A percentile compares a stretch with the other conserved stretches of the same genome.
Evolutionary conservation across 2,888 invertebrate genomes (phyloP).

Genomic region (Xanthia icteritia): DNA sequence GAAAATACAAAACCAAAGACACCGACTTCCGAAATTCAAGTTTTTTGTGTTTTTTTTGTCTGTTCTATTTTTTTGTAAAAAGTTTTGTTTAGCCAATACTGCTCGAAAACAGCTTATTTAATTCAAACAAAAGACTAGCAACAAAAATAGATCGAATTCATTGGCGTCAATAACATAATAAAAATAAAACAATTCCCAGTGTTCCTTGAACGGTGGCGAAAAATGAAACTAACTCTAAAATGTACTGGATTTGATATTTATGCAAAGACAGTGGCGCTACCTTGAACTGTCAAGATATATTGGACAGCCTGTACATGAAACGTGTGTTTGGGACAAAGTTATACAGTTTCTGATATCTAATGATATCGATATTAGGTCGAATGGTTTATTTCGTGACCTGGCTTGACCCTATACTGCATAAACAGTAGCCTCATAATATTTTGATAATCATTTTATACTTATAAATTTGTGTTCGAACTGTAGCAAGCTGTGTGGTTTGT

Average conservation of each 20-base stretch:
- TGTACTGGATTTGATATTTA: conserved; percentile 7
- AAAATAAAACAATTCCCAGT: conserved; percentile 9
- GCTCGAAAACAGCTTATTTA: not conserved
- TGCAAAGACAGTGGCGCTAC: conserved; percentile 28
- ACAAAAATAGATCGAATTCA: conserved; percentile 40
- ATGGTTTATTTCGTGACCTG: conserved; percentile 49
- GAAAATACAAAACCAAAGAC: too few relatives aligned
- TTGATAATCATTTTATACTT: conserved; percentile 23
- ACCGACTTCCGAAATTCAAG: too few relatives aligned
- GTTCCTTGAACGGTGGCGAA: conserved; percentile 1
- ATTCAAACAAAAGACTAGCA: conserved; percentile 17
- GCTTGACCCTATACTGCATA: conserved; percentile 36
- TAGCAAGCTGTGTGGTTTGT: not conserved
- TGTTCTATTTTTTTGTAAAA: too few relatives aligned
- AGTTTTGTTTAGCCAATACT: not conserved
- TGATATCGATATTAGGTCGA: too few relatives aligned
- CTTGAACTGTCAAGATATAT: not conserved
- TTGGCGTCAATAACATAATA: conserved; percentile 18
- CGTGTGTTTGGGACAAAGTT: conserved; percentile 3
- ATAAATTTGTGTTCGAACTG: not conserved
- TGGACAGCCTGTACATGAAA: not conserved
- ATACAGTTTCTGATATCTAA: conserved; percentile 36
- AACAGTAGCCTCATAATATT: conserved; percentile 9
- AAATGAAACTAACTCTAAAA: conserved; percentile 11
- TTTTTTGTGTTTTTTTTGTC: too few relatives aligned